Conservation (phyloP, 2,888 invertebrate species). For the Melinaea marsaeus region DNA sequence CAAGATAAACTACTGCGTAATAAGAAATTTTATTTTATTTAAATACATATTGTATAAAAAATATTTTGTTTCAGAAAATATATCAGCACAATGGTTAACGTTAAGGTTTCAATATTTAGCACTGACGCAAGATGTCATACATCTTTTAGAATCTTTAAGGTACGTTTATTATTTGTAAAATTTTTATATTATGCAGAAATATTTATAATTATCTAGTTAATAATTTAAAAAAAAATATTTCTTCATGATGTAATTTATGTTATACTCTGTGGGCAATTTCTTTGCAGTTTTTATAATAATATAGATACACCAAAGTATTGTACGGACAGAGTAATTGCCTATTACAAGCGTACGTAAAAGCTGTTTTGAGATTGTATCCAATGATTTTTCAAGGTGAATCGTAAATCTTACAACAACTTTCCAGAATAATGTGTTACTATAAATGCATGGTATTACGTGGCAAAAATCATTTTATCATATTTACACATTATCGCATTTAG, state of each 20-base stretch:
- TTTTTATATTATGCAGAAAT: constrained; percentile 70
- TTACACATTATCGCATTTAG: constrained; percentile 11
- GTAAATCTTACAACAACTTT: constrained; percentile 27
- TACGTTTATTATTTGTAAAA: constrained; percentile 49
- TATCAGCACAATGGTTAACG: constrained; percentile 87
- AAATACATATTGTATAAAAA: neutral
- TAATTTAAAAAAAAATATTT: constrained; percentile 54
- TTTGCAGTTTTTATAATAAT: constrained; percentile 30
- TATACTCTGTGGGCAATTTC: constrained; percentile 38
- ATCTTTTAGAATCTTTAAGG: constrained; percentile 82
- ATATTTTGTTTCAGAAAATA: constrained; percentile 75
- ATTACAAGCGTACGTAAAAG: constrained; percentile 22
- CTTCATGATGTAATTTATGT: constrained; percentile 58
- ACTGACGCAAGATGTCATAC: constrained; percentile 81
- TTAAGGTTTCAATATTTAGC: constrained; percentile 87
- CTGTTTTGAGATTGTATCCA: constrained; percentile 31
- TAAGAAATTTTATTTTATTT: too few species aligned
- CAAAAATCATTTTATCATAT: constrained; percentile 34
- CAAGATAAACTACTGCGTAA: too few species aligned
- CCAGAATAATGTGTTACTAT: constrained; percentile 12
- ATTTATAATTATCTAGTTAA: constrained; percentile 40
- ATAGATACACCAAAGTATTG: constrained; percentile 10
- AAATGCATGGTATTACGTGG: constrained; percentile 75
- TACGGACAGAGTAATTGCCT: constrained; percentile 32
- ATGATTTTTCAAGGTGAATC: constrained; percentile 13